A percentile compares a stretch with the other conserved stretches of the same genome.
phyloP scores from a whole-genome alignment of 92 coral and sea anemone species.

The Palythoa caribaeorum region DNA sequence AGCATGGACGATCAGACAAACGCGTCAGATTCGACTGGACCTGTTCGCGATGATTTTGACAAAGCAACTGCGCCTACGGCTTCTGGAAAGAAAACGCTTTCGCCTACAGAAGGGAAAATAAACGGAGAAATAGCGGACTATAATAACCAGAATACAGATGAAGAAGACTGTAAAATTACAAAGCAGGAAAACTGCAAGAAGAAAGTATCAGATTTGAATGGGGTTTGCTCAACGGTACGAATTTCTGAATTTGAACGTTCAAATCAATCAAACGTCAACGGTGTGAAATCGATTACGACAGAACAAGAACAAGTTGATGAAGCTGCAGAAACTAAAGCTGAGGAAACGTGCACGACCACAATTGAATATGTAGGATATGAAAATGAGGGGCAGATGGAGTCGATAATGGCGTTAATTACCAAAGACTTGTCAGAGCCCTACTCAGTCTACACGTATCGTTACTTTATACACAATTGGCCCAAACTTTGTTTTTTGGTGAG shows the following conservation, averaged over 20 bases:
- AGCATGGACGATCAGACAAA: constrained; percentile 37
- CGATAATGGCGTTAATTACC: constrained; percentile 96
- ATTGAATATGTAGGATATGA: constrained; percentile 87
- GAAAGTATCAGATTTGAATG: constrained; percentile 81
- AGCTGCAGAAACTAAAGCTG: constrained; percentile 11
- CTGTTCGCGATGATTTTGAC: neutral
- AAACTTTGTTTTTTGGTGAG: constrained; percentile 96
- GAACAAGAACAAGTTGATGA: constrained; percentile 6
- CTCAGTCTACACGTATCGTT: constrained; percentile 97
- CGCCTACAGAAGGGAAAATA: constrained; percentile 19
- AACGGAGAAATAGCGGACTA: constrained; percentile 15
- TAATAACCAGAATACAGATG: constrained; percentile 7
- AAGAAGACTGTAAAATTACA: constrained; percentile 19
- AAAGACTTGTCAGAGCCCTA: constrained; percentile 99
- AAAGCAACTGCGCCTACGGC: constrained; percentile 18
- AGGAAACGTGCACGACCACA: constrained; percentile 24
- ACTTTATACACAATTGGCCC: constrained; percentile 99
- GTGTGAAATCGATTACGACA: constrained; percentile 2
- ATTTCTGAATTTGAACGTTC: constrained; percentile 30
- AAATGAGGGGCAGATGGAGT: constrained; percentile 94
- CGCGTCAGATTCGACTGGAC: constrained; percentile 5
- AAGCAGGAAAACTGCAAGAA: constrained; percentile 54
- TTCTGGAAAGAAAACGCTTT: constrained; percentile 26
- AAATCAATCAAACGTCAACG: neutral
- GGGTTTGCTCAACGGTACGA: constrained; percentile 36